phyloP scores from a whole-genome alignment of 2,113 vertebrate species.

The Saguinus midas region DNA sequence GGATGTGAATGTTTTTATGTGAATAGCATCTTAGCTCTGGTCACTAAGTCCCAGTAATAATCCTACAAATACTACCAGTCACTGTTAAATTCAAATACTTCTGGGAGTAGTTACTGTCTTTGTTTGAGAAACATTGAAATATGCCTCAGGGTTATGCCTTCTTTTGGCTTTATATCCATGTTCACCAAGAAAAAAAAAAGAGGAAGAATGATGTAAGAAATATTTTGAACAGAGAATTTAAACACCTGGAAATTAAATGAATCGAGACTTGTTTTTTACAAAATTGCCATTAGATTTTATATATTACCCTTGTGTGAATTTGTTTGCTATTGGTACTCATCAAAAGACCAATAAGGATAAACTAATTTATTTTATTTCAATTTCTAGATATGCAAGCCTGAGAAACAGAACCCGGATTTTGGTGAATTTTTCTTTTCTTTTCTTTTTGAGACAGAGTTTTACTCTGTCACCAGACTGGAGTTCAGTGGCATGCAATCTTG shows the following conservation, averaged over 20 bases:
- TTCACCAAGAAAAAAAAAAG: background rate
- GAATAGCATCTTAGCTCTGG: background rate
- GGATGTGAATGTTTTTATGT: background rate
- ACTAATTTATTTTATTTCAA: background rate
- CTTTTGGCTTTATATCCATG: background rate
- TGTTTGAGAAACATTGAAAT: background rate
- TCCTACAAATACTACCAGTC: background rate
- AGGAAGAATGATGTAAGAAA: background rate
- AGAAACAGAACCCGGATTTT: background rate
- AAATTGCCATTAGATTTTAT: background rate
- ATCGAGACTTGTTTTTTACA: background rate
- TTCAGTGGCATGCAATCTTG: too few species aligned
- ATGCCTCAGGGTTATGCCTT: background rate
- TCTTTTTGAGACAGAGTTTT: too few species aligned
- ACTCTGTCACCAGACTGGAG: too few species aligned
- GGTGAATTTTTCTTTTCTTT: background rate
- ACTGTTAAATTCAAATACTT: background rate
- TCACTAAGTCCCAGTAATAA: background rate
- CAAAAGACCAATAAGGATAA: background rate
- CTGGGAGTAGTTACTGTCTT: background rate
- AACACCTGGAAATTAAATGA: slow-evolving; percentile 6
- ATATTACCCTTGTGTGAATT: background rate
- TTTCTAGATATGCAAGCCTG: background rate
- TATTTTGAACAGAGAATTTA: background rate
- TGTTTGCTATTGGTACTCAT: background rate